Evolutionary conservation across 2,888 invertebrate species (phyloP).

Genomic region (Gonocerus acuteangulatus): DNA sequence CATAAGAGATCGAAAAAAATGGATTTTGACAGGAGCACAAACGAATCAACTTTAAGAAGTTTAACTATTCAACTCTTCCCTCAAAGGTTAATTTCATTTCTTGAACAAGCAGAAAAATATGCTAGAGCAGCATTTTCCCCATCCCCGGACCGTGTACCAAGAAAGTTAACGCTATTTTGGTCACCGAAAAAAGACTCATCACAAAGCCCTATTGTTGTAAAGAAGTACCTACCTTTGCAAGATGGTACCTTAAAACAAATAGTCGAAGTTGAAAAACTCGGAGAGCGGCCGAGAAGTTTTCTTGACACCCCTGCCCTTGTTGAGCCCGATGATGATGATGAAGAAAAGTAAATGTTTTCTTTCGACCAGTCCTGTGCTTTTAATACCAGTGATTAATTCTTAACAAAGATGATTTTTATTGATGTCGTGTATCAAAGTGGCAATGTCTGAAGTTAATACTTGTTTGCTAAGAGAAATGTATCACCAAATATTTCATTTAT

Average conservation of each 20-base stretch:
- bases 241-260: constrained; percentile 7
- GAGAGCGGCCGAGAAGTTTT: constrained; percentile 12
- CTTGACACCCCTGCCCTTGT: background rate
- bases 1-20: constrained; percentile 31
- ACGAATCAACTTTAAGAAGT: constrained; percentile 39
- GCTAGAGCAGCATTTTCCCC: constrained; percentile 19
- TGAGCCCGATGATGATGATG: background rate
- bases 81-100: constrained; percentile 65
- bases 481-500: too few relatives aligned
- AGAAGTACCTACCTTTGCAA: constrained; percentile 10
- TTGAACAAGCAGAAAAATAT: constrained; percentile 56
- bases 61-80: constrained; percentile 61
- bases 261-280: constrained; percentile 11
- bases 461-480: too few relatives aligned
- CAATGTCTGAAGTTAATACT: too few relatives aligned
- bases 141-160: constrained; percentile 17
- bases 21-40: constrained; percentile 38
- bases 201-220: background rate
- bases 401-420: too few relatives aligned
- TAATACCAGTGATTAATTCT: too few relatives aligned
- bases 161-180: constrained; percentile 13
- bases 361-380: too few relatives aligned
- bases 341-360: too few relatives aligned
- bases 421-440: too few relatives aligned
- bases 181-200: constrained; percentile 9